These are phyloP conservation scores for Frankliniella fusca DNA, from an alignment of 2,888 invertebrate genomes.

Conservation along the genomic window DNA sequence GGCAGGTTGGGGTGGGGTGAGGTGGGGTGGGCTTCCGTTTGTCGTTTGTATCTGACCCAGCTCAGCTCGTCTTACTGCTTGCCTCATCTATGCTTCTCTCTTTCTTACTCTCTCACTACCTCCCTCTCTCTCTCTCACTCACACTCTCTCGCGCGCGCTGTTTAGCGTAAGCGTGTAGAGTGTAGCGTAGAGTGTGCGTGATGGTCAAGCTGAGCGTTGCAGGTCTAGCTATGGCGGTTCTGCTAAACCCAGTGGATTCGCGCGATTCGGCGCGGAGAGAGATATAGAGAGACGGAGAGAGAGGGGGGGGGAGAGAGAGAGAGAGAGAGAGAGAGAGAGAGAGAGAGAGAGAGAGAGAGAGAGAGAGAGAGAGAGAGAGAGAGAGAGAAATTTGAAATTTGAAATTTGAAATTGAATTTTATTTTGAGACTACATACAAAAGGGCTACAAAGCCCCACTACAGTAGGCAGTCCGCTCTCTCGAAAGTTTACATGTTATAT, in stretches of 20 bases:
- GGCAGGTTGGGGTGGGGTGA: no score
- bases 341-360: constrained; percentile 32
- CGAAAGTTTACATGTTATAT: no score
- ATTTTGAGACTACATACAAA: no score
- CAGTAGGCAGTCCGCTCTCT: no score
- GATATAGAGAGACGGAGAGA: not conserved
- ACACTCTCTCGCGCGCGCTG: not conserved
- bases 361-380: no score
- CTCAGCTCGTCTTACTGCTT: no score
- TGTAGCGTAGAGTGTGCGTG: not conserved
- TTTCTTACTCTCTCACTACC: not conserved
- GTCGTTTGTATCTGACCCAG: no score
- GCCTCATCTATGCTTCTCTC: not conserved
- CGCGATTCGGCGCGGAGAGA: not conserved
- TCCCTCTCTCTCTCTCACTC: not conserved
- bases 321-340: not conserved
- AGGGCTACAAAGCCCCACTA: no score
- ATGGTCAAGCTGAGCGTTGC: not conserved
- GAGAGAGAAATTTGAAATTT: no score
- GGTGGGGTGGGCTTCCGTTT: no score
- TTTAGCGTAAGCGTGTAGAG: not conserved
- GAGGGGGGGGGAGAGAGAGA: not conserved
- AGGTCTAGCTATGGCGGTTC: not conserved
- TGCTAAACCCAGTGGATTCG: no score
- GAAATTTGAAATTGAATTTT: no score